Evolutionary conservation across 2,797 vertebrate genomes (phyloP).

Genomic region (Rhabdomys pumilio): DNA sequence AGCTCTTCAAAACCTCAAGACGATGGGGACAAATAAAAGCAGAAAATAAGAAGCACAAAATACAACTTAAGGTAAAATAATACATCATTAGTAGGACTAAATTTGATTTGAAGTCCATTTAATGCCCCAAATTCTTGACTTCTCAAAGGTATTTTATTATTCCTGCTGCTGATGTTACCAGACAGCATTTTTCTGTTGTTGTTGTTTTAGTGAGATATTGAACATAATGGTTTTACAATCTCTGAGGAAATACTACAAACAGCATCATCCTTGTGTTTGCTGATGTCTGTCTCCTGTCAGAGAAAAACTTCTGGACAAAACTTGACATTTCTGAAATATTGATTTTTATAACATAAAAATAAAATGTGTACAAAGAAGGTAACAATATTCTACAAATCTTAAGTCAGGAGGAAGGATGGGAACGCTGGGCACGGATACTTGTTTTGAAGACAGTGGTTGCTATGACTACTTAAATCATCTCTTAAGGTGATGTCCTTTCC

Average conservation of each 20-base stretch:
- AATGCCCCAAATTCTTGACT: neutral
- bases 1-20: neutral
- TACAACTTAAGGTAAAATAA: neutral
- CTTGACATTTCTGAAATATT: constrained; percentile 54
- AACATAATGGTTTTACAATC: neutral
- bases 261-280: neutral
- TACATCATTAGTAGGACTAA: neutral
- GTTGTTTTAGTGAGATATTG: neutral
- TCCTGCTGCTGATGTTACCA: neutral
- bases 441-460: constrained; percentile 84
- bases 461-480: constrained; percentile 87
- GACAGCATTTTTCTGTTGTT: neutral
- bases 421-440: constrained; percentile 58
- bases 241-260: neutral
- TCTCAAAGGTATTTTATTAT: neutral
- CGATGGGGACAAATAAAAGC: neutral
- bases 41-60: neutral
- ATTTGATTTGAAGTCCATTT: neutral
- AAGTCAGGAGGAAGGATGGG: constrained; percentile 54
- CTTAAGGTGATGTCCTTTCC: constrained; percentile 87
- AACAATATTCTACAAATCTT: constrained; percentile 63
- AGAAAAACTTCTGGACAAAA: constrained; percentile 60
- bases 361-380: constrained; percentile 36
- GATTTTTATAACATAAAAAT: constrained; percentile 69
- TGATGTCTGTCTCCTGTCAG: neutral